phyloP scores from a whole-genome alignment of 2,797 vertebrate genomes.

The Phoeniculus purpureus region DNA sequence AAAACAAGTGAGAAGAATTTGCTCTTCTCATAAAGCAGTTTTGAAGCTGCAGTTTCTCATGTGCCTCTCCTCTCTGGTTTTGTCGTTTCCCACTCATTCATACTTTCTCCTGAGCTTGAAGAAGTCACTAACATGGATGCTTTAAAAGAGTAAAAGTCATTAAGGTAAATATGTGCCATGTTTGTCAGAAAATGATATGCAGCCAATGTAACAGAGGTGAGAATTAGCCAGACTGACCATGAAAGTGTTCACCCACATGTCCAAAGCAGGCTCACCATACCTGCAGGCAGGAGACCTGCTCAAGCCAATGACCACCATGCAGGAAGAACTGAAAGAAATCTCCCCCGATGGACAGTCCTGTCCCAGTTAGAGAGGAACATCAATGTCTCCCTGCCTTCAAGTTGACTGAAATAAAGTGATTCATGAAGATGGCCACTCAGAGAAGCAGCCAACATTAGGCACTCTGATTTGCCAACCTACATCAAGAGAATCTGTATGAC shows the following conservation, averaged over 20 bases:
- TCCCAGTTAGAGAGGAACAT: neutral
- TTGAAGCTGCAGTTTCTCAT: neutral
- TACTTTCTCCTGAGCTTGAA: neutral
- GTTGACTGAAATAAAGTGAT: neutral
- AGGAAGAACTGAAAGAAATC: neutral
- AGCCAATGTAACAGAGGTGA: neutral
- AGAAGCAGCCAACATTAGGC: neutral
- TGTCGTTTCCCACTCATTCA: neutral
- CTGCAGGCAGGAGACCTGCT: neutral
- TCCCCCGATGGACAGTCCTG: neutral
- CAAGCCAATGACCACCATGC: neutral
- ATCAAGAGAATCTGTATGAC: neutral
- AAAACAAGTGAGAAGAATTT: neutral
- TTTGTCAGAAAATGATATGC: neutral
- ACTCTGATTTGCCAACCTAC: neutral
- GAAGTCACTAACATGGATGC: neutral
- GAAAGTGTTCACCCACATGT: neutral
- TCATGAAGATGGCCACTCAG: neutral
- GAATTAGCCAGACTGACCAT: neutral
- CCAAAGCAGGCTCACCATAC: neutral
- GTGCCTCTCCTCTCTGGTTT: neutral
- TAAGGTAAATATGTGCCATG: neutral
- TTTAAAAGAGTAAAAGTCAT: neutral
- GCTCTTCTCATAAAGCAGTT: neutral
- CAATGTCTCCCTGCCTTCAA: neutral